Conservation (phyloP, 2,888 invertebrate genomes). For the Cosmorhoe ocellata region DNA sequence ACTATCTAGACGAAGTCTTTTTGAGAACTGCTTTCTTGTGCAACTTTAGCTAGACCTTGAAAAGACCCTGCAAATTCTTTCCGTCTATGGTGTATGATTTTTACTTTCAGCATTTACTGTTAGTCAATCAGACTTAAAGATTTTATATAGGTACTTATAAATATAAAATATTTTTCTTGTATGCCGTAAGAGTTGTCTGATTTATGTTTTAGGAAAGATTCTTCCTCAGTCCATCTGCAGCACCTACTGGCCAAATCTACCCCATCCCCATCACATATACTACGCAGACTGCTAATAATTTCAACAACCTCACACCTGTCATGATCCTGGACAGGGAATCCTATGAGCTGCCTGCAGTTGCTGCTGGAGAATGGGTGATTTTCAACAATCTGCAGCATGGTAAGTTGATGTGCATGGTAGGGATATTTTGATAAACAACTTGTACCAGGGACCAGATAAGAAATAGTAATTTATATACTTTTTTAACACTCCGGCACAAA, state of each 20-base stretch:
- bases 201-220: conserved; percentile 75
- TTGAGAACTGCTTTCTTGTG: too few species aligned
- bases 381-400: conserved; percentile 86
- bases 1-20: too few species aligned
- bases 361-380: conserved; percentile 82
- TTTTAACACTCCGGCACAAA: too few species aligned
- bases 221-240: conserved; percentile 65
- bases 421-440: too few species aligned
- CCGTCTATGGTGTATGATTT: too few species aligned
- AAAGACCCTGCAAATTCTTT: too few species aligned
- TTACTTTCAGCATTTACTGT: too few species aligned
- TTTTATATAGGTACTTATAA: too few species aligned
- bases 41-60: too few species aligned
- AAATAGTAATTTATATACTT: too few species aligned
- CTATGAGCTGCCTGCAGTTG: conserved; percentile 47
- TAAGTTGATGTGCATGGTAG: conserved; percentile 49
- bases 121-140: too few species aligned
- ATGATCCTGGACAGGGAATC: conserved; percentile 73
- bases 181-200: background rate
- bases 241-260: conserved; percentile 58
- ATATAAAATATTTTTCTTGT: background rate
- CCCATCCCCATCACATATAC: conserved; percentile 73
- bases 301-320: conserved; percentile 53
- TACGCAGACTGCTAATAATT: conserved; percentile 56
- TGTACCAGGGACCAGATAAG: too few species aligned